Evolutionary conservation across 2,113 vertebrate species (phyloP).

Genomic region (Mesembrinibis cayennensis): DNA sequence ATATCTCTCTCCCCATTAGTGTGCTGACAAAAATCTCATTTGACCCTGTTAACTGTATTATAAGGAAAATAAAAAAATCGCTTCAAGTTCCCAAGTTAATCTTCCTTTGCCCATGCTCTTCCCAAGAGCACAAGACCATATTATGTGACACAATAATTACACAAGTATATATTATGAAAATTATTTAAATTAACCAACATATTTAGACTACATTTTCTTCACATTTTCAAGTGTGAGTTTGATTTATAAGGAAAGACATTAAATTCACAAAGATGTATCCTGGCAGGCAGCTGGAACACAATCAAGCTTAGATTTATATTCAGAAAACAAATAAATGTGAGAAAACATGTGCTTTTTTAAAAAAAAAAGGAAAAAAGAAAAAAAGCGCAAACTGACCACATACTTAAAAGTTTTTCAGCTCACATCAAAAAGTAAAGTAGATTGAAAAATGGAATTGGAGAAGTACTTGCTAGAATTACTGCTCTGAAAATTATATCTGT

Average conservation of each 20-base stretch:
- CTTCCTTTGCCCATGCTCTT: neutral
- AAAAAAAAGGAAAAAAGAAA: neutral
- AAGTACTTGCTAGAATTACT: slow-evolving; percentile 37
- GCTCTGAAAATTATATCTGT: slow-evolving; percentile 66
- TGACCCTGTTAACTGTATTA: neutral
- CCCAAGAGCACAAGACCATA: neutral
- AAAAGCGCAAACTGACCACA: slow-evolving; percentile 29
- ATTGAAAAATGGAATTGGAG: neutral
- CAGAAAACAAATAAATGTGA: slow-evolving; percentile 64
- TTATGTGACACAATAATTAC: neutral
- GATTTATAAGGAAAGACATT: slow-evolving; percentile 19
- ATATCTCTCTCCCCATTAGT: neutral
- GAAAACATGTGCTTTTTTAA: neutral
- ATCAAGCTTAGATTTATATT: slow-evolving; percentile 52
- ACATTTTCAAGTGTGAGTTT: neutral
- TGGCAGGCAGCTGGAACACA: slow-evolving; percentile 44
- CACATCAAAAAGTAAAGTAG: neutral
- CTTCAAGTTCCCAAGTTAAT: neutral
- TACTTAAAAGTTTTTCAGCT: slow-evolving; percentile 52
- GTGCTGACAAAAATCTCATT: neutral
- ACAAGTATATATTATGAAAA: neutral
- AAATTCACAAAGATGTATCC: slow-evolving; percentile 20
- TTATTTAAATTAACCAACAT: slow-evolving; percentile 5
- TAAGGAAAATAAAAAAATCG: neutral
- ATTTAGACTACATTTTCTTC: neutral